Evolutionary conservation across 2,888 invertebrate species (phyloP), one percentile per base, ranked within the genome.

Genomic region (Thera britannica): DNA sequence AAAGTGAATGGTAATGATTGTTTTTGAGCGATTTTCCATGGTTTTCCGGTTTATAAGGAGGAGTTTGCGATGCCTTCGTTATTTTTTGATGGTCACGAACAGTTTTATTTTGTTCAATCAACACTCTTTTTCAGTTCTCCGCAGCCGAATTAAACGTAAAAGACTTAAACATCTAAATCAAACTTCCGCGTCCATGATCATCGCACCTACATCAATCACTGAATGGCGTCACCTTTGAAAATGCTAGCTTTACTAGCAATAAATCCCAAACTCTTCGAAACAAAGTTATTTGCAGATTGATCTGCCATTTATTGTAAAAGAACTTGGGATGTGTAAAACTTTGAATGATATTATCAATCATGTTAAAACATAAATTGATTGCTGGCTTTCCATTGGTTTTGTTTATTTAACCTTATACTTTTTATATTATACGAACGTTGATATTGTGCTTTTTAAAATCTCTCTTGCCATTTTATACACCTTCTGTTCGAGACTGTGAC

Each of bases 131-230:
- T 51, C 12, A 41, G 5, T 38, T 56, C 41, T 8, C 2, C 3
- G 6, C 23, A 11, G 6, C 34, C 38, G 46, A 38, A 65, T 64
- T 60, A 38, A 49, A 38, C 41, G 23, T 23, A 23, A 23, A 23
- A 23, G 23, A 23, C 23, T 23, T 23, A 23, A 23, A 23, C 23
- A 23, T 23, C 34, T 48, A 52, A 38, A 65, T 64, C 57, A 38
- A 49, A 38, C 41, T 58, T 54, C 57, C 57, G 38, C 41, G 51
- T 54, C 58, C 44, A 11, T 12, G n/a, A 64, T 58, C 36, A 56
- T 57, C 57, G 51, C 49, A 57, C 44, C 52, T 66, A 23, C 46
- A 68, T 68, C 61, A 65, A 68, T 68, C 68, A 68, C 61, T n/a
- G 34, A 59, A 46, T 49, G 63, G 58, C 35, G 55, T 54, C 55